These are phyloP conservation scores for Knipowitschia caucasica DNA, from an alignment of 2,797 vertebrate species.

Conservation along the genomic window DNA sequence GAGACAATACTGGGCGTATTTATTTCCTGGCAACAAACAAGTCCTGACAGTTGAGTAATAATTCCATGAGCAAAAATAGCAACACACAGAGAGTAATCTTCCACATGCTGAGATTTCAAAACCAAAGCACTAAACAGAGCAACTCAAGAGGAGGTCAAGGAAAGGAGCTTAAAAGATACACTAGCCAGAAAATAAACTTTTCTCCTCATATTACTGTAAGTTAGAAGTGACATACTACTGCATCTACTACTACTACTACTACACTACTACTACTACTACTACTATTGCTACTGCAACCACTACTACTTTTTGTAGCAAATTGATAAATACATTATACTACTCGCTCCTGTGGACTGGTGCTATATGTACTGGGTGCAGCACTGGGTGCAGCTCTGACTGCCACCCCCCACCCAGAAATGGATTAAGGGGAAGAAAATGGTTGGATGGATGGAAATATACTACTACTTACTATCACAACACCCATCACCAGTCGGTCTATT, in stretches of 20 bases:
- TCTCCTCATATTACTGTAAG: slow-evolving; percentile 42
- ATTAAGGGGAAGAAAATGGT: too few species aligned
- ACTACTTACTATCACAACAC: too few species aligned
- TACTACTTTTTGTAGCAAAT: too few species aligned
- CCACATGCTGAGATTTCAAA: slow-evolving; percentile 37
- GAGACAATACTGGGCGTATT: slow-evolving; percentile 32
- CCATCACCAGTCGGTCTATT: too few species aligned
- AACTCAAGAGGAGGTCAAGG: slow-evolving; percentile 35
- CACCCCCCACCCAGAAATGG: too few species aligned
- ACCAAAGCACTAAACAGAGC: slow-evolving; percentile 34
- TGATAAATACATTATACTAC: too few species aligned
- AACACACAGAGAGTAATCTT: slow-evolving; percentile 27
- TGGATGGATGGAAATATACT: too few species aligned
- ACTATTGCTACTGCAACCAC: not conserved
- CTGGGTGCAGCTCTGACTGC: too few species aligned
- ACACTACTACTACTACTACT: not conserved
- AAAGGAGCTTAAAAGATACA: slow-evolving; percentile 40
- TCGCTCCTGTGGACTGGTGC: too few species aligned
- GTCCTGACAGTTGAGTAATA: slow-evolving; percentile 26
- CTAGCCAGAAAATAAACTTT: slow-evolving; percentile 45
- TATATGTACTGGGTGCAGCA: too few species aligned
- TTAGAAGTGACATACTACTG: slow-evolving; percentile 23
- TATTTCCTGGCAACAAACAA: slow-evolving; percentile 29
- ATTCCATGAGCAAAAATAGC: slow-evolving; percentile 30
- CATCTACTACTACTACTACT: not conserved